phyloP scores from a whole-genome alignment of 2,797 vertebrate species.

The Alectoris magna region DNA sequence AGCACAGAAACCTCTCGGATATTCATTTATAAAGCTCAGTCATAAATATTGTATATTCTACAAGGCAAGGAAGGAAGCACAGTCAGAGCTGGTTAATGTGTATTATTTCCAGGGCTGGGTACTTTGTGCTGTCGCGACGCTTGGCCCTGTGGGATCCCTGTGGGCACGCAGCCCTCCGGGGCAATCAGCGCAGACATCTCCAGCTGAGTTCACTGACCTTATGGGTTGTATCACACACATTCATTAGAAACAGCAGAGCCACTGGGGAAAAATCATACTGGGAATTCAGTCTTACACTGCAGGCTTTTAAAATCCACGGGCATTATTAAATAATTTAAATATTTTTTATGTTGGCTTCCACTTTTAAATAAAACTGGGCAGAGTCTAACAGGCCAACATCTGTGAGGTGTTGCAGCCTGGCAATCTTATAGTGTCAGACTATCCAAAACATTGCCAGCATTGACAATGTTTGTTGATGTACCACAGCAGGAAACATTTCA shows the following conservation, averaged over 20 bases:
- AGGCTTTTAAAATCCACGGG: not conserved
- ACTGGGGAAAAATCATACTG: not conserved
- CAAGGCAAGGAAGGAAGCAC: slow-evolving; percentile 43
- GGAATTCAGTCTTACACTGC: not conserved
- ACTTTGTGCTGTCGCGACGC: rapidly evolving
- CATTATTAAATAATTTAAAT: not conserved
- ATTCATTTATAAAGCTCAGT: slow-evolving; percentile 56
- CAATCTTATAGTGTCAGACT: not conserved
- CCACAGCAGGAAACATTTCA: not conserved
- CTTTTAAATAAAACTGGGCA: not conserved
- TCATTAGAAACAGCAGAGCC: slow-evolving; percentile 3
- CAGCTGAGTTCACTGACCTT: not conserved
- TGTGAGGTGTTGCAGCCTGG: not conserved
- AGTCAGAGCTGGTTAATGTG: slow-evolving; percentile 27
- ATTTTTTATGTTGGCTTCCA: not conserved
- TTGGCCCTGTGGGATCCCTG: not conserved
- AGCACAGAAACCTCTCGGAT: slow-evolving; percentile 35
- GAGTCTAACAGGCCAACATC: not conserved
- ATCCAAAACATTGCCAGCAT: not conserved
- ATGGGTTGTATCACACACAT: not conserved
- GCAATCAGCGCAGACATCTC: not conserved
- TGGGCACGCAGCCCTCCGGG: not conserved
- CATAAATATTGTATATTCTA: slow-evolving; percentile 63
- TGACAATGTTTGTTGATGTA: not conserved
- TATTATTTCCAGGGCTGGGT: slow-evolving; percentile 5